These are phyloP conservation scores for Lepus townsendii DNA, from an alignment of 2,797 vertebrate genomes.

Conservation along the genomic window DNA sequence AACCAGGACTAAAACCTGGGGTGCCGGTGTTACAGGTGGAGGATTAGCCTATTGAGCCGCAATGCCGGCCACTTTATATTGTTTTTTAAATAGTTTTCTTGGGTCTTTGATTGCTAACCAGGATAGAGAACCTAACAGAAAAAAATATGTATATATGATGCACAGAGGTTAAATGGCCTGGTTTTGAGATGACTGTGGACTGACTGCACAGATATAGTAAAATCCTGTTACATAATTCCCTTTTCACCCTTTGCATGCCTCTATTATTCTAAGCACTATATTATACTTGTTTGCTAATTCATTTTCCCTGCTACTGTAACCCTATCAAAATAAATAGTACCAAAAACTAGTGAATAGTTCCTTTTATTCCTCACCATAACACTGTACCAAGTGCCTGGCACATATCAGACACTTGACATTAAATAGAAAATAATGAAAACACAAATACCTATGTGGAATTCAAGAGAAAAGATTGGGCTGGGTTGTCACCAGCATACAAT, in stretches of 20 bases:
- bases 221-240: neutral
- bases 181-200: conserved; percentile 8
- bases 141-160: neutral
- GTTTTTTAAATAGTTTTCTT: neutral
- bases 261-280: neutral
- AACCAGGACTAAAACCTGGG: no score
- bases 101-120: conserved; percentile 15
- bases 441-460: neutral
- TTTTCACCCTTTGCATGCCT: neutral
- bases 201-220: neutral
- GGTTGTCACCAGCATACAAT: neutral
- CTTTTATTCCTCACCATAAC: neutral
- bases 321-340: neutral
- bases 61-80: no score
- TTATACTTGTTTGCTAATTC: neutral
- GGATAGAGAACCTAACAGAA: neutral
- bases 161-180: neutral
- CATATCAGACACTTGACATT: neutral
- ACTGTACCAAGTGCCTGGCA: neutral
- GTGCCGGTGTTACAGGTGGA: no score
- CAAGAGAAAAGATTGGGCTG: neutral
- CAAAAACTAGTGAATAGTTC: neutral
- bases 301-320: neutral
- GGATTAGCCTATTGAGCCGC: no score
- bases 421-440: conserved; percentile 2